phyloP scores from a whole-genome alignment of 2,797 vertebrate genomes.

The Numenius phaeopus region DNA sequence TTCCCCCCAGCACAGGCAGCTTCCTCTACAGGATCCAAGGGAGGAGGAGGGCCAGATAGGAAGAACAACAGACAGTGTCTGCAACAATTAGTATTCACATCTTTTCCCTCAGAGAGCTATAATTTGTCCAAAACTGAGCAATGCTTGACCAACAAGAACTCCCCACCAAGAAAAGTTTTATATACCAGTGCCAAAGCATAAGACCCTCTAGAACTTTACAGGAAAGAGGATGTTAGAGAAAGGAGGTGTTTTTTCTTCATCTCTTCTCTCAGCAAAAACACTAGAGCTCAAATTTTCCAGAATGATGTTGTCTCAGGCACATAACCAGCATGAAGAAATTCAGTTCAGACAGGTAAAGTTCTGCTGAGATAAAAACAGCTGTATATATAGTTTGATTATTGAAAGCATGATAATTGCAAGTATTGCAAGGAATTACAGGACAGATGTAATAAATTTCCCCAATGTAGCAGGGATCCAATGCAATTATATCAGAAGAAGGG shows the following conservation, averaged over 20 bases:
- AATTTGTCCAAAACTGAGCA: background rate
- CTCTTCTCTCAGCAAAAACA: background rate
- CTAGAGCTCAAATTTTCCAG: background rate
- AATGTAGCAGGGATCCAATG: background rate
- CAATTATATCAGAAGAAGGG: background rate
- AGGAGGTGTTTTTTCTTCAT: background rate
- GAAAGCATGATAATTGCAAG: background rate
- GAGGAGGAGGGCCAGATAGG: background rate
- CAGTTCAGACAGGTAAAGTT: background rate
- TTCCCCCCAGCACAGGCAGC: background rate
- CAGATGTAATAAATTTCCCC: background rate
- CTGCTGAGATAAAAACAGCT: background rate
- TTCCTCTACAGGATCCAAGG: background rate
- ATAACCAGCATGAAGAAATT: background rate
- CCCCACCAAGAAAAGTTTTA: background rate
- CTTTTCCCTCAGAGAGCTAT: background rate
- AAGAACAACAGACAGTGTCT: background rate
- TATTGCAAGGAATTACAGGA: background rate
- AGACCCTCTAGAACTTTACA: background rate
- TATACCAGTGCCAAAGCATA: background rate
- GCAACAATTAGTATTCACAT: background rate
- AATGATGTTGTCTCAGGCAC: background rate
- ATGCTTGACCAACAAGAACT: background rate
- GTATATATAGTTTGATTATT: background rate
- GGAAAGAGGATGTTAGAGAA: background rate